Evolutionary conservation across 1,140 invertebrate species (phyloP).

Genomic region (Rhynchophorus ferrugineus): DNA sequence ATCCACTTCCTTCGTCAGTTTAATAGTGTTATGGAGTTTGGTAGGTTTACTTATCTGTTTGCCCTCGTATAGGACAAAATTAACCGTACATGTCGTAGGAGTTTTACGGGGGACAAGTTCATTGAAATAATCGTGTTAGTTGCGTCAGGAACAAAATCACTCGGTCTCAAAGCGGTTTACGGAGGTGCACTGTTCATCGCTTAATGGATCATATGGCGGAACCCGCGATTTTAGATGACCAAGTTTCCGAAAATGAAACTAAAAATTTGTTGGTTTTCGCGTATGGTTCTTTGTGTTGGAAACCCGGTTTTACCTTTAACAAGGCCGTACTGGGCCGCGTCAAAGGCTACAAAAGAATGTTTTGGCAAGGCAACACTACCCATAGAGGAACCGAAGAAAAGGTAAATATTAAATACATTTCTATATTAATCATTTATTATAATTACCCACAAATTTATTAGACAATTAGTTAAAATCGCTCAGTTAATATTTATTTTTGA

Average conservation of each 20-base stretch:
- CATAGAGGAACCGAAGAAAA: conserved; percentile 71
- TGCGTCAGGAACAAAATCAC: neutral
- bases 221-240: conserved; percentile 20
- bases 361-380: conserved; percentile 81
- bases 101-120: no score
- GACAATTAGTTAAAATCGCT: no score
- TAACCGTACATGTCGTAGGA: no score
- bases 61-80: no score
- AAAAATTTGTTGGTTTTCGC: conserved; percentile 69
- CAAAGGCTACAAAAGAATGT: conserved; percentile 66
- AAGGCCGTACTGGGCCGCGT: conserved; percentile 64
- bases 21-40: no score
- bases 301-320: conserved; percentile 72
- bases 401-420: conserved; percentile 49
- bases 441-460: no score
- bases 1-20: no score
- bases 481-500: no score
- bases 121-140: neutral
- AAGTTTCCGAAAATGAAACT: conserved; percentile 30
- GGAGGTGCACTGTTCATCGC: neutral
- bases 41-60: no score
- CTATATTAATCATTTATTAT: no score
- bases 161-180: neutral
- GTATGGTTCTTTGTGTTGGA: conserved; percentile 82
- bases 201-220: conserved; percentile 17